These are phyloP conservation scores for Leptinotarsa lineolata DNA, from an alignment of 1,140 invertebrate species.

Conservation along the genomic window DNA sequence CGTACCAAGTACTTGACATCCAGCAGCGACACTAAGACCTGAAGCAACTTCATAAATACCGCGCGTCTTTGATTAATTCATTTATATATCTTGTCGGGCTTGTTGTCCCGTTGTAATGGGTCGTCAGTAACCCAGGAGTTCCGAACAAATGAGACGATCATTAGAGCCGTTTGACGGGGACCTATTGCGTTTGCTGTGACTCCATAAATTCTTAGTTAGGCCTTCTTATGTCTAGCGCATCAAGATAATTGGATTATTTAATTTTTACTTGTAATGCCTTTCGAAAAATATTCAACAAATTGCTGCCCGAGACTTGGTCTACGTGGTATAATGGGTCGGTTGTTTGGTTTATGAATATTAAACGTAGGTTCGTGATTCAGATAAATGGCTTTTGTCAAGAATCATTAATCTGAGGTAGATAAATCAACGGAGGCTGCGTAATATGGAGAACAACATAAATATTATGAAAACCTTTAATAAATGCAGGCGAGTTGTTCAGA, in stretches of 20 bases:
- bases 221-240: slow-evolving; percentile 34
- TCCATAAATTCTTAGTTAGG: slow-evolving; percentile 35
- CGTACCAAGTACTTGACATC: slow-evolving; percentile 20
- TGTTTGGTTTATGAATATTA: slow-evolving; percentile 3
- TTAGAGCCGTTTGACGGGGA: slow-evolving; percentile 18
- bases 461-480: neutral
- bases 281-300: slow-evolving; percentile 10
- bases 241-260: slow-evolving; percentile 38
- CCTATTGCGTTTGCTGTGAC: slow-evolving; percentile 23
- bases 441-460: neutral
- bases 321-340: neutral
- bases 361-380: neutral
- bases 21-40: slow-evolving; percentile 23
- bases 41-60: slow-evolving; percentile 32
- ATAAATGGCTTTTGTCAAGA: neutral
- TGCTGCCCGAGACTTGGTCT: neutral
- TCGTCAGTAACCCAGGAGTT: slow-evolving; percentile 23
- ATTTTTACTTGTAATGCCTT: slow-evolving; percentile 28
- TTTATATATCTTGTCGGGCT: slow-evolving; percentile 39
- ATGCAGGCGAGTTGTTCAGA: too few species aligned
- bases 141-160: slow-evolving; percentile 33
- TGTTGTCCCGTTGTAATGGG: slow-evolving; percentile 35
- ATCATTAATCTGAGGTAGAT: neutral
- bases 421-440: neutral
- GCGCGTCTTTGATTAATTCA: slow-evolving; percentile 34